Conservation (phyloP, 2,888 invertebrate species). For the Drosophila planitibia region DNA sequence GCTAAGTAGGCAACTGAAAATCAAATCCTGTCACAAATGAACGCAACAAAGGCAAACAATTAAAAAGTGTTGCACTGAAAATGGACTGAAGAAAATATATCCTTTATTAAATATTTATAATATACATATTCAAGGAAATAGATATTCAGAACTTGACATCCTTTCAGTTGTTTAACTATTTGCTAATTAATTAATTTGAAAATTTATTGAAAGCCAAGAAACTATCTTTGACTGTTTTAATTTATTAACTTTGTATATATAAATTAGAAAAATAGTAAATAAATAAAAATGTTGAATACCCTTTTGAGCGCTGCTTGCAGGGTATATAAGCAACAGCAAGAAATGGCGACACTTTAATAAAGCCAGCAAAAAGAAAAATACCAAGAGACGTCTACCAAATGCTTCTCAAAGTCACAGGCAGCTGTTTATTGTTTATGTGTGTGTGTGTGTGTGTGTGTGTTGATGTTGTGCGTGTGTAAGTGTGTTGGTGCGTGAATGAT, state of each 20-base stretch:
- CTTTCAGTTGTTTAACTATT: not conserved
- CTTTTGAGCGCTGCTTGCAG: not conserved
- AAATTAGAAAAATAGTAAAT: not conserved
- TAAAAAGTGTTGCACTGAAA: not conserved
- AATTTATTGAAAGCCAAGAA: not conserved
- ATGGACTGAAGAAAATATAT: not conserved
- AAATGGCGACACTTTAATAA: constrained; percentile 53
- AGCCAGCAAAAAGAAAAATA: constrained; percentile 28
- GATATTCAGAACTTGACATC: not conserved
- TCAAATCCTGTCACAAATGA: constrained; percentile 53
- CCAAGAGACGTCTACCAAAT: constrained; percentile 42
- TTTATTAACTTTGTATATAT: not conserved
- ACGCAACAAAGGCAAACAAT: constrained; percentile 15
- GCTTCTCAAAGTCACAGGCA: constrained; percentile 25
- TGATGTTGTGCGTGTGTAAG: not conserved
- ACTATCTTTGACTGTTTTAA: not conserved
- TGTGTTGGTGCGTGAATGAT: constrained; percentile 63
- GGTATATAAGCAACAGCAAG: constrained; percentile 25
- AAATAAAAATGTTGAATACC: not conserved
- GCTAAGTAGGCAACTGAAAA: constrained; percentile 57
- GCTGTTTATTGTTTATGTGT: constrained; percentile 55
- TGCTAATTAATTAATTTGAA: not conserved
- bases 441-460: constrained; percentile 6
- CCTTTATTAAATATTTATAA: not conserved
- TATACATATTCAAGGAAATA: not conserved